phyloP scores from a whole-genome alignment of 2,113 vertebrate species.

The Toxostoma redivivum region DNA sequence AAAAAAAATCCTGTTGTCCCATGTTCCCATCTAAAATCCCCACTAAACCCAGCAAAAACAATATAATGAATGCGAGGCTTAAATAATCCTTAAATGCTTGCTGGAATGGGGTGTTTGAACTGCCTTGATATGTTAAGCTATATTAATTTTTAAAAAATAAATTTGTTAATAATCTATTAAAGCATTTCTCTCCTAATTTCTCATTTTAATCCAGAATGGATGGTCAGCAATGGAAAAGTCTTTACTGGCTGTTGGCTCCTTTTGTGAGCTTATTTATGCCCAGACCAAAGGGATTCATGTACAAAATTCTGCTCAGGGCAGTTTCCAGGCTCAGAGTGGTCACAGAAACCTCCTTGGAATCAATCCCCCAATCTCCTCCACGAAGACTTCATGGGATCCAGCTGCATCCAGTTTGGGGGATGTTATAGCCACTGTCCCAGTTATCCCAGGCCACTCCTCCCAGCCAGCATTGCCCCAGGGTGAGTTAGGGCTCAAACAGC shows the following conservation, averaged over 20 bases:
- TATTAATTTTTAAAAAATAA: background rate
- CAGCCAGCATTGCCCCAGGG: background rate
- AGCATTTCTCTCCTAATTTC: background rate
- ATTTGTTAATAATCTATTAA: background rate
- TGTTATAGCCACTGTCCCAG: rapidly evolving
- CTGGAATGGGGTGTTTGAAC: background rate
- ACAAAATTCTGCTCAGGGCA: background rate
- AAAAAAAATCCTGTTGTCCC: background rate
- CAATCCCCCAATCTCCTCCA: rapidly evolving
- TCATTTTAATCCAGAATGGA: background rate
- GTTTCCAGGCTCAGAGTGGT: background rate
- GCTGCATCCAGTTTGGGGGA: background rate
- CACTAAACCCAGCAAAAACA: background rate
- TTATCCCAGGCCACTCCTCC: background rate
- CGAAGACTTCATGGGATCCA: background rate
- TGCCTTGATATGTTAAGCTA: background rate
- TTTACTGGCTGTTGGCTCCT: background rate
- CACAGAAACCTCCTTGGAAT: background rate
- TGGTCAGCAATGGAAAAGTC: background rate
- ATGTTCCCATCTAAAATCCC: background rate
- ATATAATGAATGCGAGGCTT: background rate
- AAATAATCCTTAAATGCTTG: background rate
- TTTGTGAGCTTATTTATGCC: background rate
- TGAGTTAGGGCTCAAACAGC: background rate
- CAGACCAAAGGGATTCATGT: background rate